A percentile compares a stretch with the other conserved stretches of the same genome.
Evolutionary conservation across 2,113 vertebrate species (phyloP).

Genomic region (Colaptes auratus): DNA sequence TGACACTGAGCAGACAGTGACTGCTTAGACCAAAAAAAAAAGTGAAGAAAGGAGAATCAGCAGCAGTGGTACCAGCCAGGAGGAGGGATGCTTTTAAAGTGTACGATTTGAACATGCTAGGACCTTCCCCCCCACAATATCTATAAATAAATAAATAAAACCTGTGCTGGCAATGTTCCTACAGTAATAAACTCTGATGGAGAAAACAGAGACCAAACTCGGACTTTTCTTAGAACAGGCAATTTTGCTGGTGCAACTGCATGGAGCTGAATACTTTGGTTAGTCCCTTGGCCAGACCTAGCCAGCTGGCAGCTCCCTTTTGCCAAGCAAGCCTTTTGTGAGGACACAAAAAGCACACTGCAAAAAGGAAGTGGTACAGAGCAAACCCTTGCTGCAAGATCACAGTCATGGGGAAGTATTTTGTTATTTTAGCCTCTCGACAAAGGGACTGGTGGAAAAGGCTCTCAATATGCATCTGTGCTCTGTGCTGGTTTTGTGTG

Average conservation of each 20-base stretch:
- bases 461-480: not conserved
- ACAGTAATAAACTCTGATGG: not conserved
- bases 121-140: not conserved
- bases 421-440: conserved; percentile 5
- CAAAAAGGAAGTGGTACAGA: conserved; percentile 5
- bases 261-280: not conserved
- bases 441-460: not conserved
- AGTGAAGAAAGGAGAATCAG: not conserved
- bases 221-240: conserved; percentile 42
- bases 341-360: conserved; percentile 26
- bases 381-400: conserved; percentile 43
- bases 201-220: not conserved
- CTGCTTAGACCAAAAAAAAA: not conserved
- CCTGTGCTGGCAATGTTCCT: conserved; percentile 8
- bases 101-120: not conserved
- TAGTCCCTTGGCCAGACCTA: conserved; percentile 44
- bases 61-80: not conserved
- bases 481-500: not conserved
- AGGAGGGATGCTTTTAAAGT: not conserved
- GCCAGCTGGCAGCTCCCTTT: conserved; percentile 50
- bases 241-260: not conserved
- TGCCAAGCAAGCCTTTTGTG: conserved; percentile 62
- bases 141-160: not conserved
- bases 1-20: not conserved
- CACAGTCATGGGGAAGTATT: not conserved